phyloP scores from a whole-genome alignment of 2,888 invertebrate species.

The Napeogenes sylphis region DNA sequence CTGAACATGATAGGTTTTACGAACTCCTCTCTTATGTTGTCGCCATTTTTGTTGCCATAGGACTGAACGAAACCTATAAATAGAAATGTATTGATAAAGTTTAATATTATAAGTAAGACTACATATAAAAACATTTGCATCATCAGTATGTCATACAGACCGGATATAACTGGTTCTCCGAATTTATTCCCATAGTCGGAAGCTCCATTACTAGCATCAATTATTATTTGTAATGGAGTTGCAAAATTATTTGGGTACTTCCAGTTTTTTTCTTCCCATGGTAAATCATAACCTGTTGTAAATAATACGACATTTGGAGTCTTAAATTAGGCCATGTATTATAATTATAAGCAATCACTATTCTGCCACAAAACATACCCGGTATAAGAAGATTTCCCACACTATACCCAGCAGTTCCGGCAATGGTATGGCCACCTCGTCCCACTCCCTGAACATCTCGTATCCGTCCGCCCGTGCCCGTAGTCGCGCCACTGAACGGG shows the following conservation, averaged over 20 bases:
- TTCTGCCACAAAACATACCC: slow-evolving; percentile 68
- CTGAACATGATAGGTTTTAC: slow-evolving; percentile 99
- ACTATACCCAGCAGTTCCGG: slow-evolving; percentile 97
- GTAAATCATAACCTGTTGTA: slow-evolving; percentile 84
- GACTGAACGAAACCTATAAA: slow-evolving; percentile 91
- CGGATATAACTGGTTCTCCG: slow-evolving; percentile 93
- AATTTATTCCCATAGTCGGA: slow-evolving; percentile 99
- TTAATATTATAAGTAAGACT: neutral
- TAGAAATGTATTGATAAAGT: neutral
- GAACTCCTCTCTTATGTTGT: slow-evolving; percentile 89
- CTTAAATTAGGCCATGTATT: neutral
- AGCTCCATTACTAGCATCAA: slow-evolving; percentile 98
- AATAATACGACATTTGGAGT: slow-evolving; percentile 16
- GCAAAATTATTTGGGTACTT: slow-evolving; percentile 94
- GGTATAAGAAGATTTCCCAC: slow-evolving; percentile 95
- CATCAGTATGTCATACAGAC: slow-evolving; percentile 35
- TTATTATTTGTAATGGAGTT: slow-evolving; percentile 89
- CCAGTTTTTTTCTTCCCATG: slow-evolving; percentile 89
- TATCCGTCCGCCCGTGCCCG: slow-evolving; percentile 97
- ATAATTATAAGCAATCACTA: neutral
- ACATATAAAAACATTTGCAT: neutral
- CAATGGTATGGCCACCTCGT: slow-evolving; percentile 94
- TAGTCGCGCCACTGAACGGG: slow-evolving; percentile 98
- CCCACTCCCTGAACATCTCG: slow-evolving; percentile 97
- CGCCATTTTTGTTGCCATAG: slow-evolving; percentile 85